These are phyloP conservation scores for Saccopteryx leptura DNA, from an alignment of 2,113 vertebrate species.

Conservation along the genomic window DNA sequence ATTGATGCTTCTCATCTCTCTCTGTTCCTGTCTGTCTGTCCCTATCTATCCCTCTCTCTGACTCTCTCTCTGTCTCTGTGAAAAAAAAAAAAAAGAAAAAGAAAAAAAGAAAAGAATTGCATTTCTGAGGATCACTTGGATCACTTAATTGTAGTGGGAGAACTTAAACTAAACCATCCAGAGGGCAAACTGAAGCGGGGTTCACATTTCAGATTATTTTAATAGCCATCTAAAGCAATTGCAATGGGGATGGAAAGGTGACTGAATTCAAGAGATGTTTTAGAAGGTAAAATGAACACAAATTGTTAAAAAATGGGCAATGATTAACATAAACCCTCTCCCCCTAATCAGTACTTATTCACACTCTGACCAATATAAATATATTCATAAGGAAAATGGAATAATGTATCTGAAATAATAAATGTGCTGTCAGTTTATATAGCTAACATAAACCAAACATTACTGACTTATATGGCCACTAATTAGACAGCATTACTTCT, in stretches of 20 bases:
- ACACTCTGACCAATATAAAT: background rate
- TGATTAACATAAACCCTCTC: background rate
- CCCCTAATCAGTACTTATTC: background rate
- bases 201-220: background rate
- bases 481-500: background rate
- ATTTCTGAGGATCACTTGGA: background rate
- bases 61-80: too few relatives aligned
- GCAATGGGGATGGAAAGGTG: background rate
- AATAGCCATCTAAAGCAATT: background rate
- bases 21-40: too few relatives aligned
- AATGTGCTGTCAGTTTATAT: background rate
- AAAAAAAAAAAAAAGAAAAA: too few relatives aligned
- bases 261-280: background rate
- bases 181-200: background rate
- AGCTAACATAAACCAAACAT: constrained; percentile 1
- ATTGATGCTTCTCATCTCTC: too few relatives aligned
- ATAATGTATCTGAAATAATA: constrained; percentile 39
- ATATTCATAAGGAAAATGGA: constrained; percentile 1
- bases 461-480: background rate
- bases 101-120: too few relatives aligned
- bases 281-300: background rate
- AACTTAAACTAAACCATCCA: background rate
- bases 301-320: constrained; percentile 4
- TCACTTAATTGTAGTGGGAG: background rate
- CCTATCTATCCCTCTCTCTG: too few relatives aligned